Conservation (phyloP, 1,140 invertebrate genomes). For the Yoshiicerus persimilis region DNA sequence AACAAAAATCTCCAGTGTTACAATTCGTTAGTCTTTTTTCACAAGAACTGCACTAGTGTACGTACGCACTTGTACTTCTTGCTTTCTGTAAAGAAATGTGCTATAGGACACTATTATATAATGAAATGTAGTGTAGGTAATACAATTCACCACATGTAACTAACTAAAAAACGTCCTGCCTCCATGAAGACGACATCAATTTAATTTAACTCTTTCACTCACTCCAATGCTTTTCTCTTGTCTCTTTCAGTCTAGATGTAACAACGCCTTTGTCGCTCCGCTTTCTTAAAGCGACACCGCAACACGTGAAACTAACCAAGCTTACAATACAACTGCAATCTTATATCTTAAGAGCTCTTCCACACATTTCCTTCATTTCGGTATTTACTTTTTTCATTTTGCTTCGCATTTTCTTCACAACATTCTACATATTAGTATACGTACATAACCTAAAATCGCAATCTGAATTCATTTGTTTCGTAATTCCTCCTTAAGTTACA, state of each 20-base stretch:
- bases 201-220: constrained; percentile 11
- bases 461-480: too few relatives aligned
- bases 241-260: neutral
- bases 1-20: neutral
- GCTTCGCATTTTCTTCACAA: neutral
- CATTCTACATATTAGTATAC: neutral
- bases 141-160: neutral
- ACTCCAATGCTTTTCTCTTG: neutral
- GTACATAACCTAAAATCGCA: too few relatives aligned
- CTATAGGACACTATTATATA: neutral
- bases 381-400: neutral
- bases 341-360: neutral
- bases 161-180: neutral
- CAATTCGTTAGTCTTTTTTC: neutral
- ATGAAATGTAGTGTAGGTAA: neutral
- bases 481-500: too few relatives aligned
- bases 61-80: neutral
- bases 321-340: neutral
- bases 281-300: neutral
- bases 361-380: neutral
- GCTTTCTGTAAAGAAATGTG: neutral
- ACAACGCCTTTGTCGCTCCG: neutral
- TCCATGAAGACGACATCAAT: neutral
- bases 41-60: neutral
- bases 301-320: neutral